Conservation (phyloP, 2,888 invertebrate species). For the Metallyticus violacea region DNA sequence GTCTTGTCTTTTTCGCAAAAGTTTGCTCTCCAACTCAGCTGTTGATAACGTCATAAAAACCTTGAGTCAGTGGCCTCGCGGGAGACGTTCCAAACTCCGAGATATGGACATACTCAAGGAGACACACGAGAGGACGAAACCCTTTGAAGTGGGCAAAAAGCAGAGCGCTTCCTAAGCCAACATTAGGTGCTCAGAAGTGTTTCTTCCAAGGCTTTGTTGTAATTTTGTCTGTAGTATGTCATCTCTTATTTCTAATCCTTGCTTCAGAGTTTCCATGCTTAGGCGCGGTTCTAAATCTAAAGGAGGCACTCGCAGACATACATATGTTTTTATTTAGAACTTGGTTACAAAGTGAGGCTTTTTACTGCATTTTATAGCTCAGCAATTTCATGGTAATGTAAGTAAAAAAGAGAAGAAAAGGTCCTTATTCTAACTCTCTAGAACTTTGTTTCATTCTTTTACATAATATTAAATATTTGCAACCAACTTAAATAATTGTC, state of each 20-base stretch:
- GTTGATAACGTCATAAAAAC: conserved; percentile 9
- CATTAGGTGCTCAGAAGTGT: not conserved
- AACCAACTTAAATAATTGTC: too few species aligned
- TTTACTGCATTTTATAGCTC: too few species aligned
- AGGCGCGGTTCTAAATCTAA: not conserved
- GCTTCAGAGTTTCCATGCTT: not conserved
- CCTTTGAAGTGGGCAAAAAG: not conserved
- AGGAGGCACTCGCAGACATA: not conserved
- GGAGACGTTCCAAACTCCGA: conserved; percentile 1
- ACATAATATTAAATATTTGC: too few species aligned
- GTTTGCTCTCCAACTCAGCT: not conserved
- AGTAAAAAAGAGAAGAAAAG: too few species aligned
- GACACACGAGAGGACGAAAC: not conserved
- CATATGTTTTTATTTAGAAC: not conserved
- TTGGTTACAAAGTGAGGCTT: not conserved
- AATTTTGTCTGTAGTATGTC: not conserved
- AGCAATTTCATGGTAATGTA: too few species aligned
- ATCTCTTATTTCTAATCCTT: not conserved
- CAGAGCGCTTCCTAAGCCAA: not conserved
- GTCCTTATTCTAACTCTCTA: too few species aligned
- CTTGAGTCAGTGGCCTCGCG: conserved; percentile 1
- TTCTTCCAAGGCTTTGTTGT: not conserved
- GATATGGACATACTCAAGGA: not conserved
- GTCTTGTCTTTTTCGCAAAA: not conserved
- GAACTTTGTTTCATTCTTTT: too few species aligned